These are phyloP conservation scores for Melinaea marsaeus DNA, from an alignment of 2,888 invertebrate genomes.

Conservation along the genomic window DNA sequence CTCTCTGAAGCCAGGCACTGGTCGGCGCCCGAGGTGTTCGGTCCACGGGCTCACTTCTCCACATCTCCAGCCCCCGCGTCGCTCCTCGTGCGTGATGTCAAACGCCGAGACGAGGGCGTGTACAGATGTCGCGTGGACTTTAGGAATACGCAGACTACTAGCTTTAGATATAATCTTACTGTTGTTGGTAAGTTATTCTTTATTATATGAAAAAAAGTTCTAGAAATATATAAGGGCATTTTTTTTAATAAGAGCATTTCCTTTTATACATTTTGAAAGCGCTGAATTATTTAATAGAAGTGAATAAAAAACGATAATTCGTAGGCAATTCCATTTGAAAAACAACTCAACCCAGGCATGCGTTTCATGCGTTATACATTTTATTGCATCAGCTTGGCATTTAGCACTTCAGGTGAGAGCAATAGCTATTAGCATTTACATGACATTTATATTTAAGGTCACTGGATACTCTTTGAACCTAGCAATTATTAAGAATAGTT, in stretches of 20 bases:
- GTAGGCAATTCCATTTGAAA: no score
- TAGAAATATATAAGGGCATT: background rate
- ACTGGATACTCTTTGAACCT: conserved; percentile 26
- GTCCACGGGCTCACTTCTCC: conserved; percentile 90
- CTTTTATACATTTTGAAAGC: no score
- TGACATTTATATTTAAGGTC: conserved; percentile 65
- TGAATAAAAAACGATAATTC: no score
- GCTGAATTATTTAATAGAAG: no score
- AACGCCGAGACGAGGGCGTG: conserved; percentile 91
- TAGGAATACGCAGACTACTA: conserved; percentile 92
- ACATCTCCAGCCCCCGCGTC: conserved; percentile 88
- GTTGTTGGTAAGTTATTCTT: conserved; percentile 85
- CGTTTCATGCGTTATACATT: background rate
- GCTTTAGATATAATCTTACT: conserved; percentile 92
- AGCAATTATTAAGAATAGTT: background rate
- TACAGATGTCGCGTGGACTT: conserved; percentile 95
- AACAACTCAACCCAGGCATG: no score
- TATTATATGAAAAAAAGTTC: background rate
- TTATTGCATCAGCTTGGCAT: conserved; percentile 25
- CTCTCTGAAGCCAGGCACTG: conserved; percentile 88
- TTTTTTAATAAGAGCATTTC: no score
- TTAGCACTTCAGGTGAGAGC: conserved; percentile 51
- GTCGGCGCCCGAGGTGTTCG: conserved; percentile 91
- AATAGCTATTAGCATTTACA: conserved; percentile 68
- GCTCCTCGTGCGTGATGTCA: conserved; percentile 85